A percentile compares a stretch with the other conserved stretches of the same genome.
Conservation (phyloP, 2,113 vertebrate species). For the Lonchura striata region DNA sequence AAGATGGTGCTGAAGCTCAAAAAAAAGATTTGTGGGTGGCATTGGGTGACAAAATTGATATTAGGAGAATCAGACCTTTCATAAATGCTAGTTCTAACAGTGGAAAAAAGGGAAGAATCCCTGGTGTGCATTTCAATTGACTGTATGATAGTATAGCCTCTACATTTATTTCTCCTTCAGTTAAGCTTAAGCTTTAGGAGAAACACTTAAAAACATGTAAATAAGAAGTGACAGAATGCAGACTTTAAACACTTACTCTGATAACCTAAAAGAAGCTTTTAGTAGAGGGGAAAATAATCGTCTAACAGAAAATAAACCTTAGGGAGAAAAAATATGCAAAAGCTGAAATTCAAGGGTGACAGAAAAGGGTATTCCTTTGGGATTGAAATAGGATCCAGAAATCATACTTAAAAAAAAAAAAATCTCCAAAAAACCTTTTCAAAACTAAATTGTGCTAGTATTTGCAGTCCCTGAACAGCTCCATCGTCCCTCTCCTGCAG, state of each 20-base stretch:
- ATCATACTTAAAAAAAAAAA: background rate
- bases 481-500: background rate
- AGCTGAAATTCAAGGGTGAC: background rate
- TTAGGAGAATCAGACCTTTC: background rate
- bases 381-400: background rate
- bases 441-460: background rate
- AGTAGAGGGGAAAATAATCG: background rate
- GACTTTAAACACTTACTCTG: background rate
- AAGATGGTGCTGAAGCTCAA: background rate
- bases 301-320: background rate
- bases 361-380: background rate
- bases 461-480: background rate
- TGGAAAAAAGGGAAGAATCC: background rate
- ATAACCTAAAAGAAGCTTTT: background rate
- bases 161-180: background rate
- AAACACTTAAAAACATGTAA: background rate
- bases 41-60: background rate
- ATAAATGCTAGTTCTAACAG: background rate
- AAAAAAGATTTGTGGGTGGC: background rate
- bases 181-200: background rate
- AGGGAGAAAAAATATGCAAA: background rate
- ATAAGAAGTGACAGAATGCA: slow-evolving; percentile 16
- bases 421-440: background rate
- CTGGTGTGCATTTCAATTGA: background rate
- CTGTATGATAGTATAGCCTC: background rate